Conservation (phyloP, 1,140 invertebrate genomes). For the Anoplolepis gracilipes region DNA sequence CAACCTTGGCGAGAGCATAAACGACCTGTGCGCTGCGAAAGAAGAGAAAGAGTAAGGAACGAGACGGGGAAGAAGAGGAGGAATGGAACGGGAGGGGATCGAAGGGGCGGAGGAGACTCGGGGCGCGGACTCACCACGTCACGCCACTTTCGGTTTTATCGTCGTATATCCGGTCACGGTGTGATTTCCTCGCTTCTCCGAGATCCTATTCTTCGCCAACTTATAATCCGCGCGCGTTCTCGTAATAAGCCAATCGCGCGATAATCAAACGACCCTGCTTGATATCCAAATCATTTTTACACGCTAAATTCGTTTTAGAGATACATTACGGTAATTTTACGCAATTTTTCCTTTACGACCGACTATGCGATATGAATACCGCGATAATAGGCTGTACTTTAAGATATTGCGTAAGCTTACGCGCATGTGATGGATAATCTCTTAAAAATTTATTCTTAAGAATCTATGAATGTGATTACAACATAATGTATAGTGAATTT, state of each 20-base stretch:
- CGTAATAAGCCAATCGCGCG: conserved; percentile 19
- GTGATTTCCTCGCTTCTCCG: conserved; percentile 64
- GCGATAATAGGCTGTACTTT: background rate
- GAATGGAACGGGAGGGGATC: no score
- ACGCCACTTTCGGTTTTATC: conserved; percentile 79
- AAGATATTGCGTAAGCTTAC: conserved; percentile 29
- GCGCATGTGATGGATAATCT: background rate
- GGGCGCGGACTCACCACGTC: conserved; percentile 62
- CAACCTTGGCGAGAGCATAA: conserved; percentile 78
- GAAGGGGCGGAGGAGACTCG: background rate
- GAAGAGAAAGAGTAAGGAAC: conserved; percentile 32
- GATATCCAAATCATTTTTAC: background rate
- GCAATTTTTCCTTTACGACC: background rate
- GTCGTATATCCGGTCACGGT: conserved; percentile 70
- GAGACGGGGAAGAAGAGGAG: background rate
- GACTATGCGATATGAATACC: background rate
- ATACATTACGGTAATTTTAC: background rate
- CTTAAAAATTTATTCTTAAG: background rate
- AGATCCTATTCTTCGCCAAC: conserved; percentile 20
- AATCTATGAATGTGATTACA: background rate
- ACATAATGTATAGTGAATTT: background rate
- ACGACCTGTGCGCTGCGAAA: conserved; percentile 59
- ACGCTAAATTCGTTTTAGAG: background rate
- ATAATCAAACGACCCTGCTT: background rate
- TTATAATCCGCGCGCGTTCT: conserved; percentile 17